Base-by-base conservation (phyloP, 2,113 vertebrate species). In the Triplophysa dalaica region DNA sequence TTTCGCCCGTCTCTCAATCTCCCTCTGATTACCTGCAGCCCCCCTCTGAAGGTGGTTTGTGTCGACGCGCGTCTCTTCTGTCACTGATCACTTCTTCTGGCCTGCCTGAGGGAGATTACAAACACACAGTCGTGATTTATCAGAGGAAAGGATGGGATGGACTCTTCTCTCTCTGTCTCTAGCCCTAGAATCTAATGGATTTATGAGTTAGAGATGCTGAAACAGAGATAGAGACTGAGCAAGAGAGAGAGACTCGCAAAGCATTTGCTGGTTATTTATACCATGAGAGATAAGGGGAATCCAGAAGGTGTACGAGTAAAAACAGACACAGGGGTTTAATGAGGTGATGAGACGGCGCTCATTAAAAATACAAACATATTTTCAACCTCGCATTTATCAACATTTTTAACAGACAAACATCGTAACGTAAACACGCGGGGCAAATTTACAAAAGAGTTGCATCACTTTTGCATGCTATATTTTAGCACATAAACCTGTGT, bases 1-100 rank as follows among this genome's bases (percentile, higher is more conserved):
- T 91, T 91, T 86, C 87, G 70, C 75, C 78, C 85, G 83, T 84
- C 85, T 83, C 83, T 87, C 87, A 87, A 88, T 89, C 87, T 87
- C 84, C 77, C 83, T 87, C 75, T 89, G 87, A 92, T 92, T 92
- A 90, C 89, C 87, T 87, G 85, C 58, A 45, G 77, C 76, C 81
- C 78, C 29, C 81, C 81, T 83, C 85, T 82, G 82, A 86, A 90
- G 88, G 87, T 89, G 92, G 88, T 90, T 90, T 88, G 90, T 85
- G 91, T 91, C 88, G 85, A 83, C 45, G 86, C 77, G 85, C 81
- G 87, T 89, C 81, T 89, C 86, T 86, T 89, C 81, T 90, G 88
- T 89, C 91, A 91, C 90, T 89, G 87, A 93, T 92, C 90, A 90
- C 86, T 88, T 62, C 79, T 81, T 75, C 69, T 77, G 83, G 84